Evolutionary conservation across 2,888 invertebrate genomes (phyloP).

Genomic region (Amaurobius ferox): DNA sequence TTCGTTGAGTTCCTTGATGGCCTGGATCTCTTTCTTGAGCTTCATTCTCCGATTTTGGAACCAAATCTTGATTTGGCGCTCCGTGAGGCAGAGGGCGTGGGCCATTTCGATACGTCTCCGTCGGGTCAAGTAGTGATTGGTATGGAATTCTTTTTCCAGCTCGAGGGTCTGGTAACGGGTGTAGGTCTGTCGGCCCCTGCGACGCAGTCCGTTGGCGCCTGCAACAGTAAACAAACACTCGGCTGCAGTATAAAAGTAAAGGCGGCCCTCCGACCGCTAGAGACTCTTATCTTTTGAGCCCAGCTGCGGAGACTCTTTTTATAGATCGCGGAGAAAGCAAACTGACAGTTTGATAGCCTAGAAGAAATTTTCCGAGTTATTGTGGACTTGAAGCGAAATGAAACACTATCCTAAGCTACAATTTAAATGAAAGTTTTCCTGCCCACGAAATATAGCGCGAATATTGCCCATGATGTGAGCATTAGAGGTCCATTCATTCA

Average conservation of each 20-base stretch:
- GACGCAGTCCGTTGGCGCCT: conserved; percentile 96
- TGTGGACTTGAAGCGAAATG: not conserved
- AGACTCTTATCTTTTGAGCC: conserved; percentile 36
- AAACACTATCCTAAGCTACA: not conserved
- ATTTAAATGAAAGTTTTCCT: not conserved
- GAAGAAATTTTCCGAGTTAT: not conserved
- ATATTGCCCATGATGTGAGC: no score
- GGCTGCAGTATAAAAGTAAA: conserved; percentile 69
- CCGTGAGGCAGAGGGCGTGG: conserved; percentile 96
- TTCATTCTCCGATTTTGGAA: conserved; percentile 99
- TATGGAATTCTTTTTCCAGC: conserved; percentile 98
- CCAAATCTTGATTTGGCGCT: conserved; percentile 99
- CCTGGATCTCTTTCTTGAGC: conserved; percentile 86
- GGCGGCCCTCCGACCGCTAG: conserved; percentile 26
- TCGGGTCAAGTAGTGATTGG: conserved; percentile 98
- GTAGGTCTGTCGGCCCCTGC: conserved; percentile 97
- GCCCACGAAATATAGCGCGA: no score
- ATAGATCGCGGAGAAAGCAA: conserved; percentile 36
- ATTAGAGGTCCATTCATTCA: no score
- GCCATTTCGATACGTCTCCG: conserved; percentile 99
- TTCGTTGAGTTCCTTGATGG: conserved; percentile 98
- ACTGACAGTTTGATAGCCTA: not conserved
- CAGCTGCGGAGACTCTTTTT: conserved; percentile 52
- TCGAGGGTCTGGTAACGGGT: conserved; percentile 98
- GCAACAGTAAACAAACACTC: conserved; percentile 77